Evolutionary conservation across 2,888 invertebrate genomes (phyloP).

Genomic region (Tuta absoluta): DNA sequence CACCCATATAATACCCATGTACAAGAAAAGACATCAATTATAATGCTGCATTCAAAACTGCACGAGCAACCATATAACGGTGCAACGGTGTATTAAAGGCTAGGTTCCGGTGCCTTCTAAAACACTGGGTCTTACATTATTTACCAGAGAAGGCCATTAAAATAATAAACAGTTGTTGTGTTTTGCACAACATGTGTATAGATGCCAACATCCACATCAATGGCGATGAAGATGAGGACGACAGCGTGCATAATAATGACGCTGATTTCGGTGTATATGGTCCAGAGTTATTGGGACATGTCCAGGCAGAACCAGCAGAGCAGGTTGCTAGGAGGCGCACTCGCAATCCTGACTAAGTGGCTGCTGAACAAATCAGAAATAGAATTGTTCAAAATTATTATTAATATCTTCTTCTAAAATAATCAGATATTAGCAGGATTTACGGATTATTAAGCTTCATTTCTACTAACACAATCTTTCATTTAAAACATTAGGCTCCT

Average conservation of each 20-base stretch:
- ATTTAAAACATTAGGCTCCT: no score
- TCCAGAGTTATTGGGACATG: background rate
- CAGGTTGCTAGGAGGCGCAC: no score
- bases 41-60: conserved; percentile 19
- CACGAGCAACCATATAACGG: conserved; percentile 24
- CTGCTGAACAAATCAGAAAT: no score
- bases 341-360: no score
- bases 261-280: background rate
- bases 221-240: background rate
- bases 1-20: background rate
- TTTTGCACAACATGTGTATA: conserved; percentile 19
- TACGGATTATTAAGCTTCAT: no score
- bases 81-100: conserved; percentile 25
- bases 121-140: conserved; percentile 18
- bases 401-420: no score
- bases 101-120: conserved; percentile 16
- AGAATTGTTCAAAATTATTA: no score
- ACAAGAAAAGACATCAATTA: background rate
- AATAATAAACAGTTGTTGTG: conserved; percentile 16
- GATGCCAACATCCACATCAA: background rate
- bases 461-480: no score
- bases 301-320: no score
- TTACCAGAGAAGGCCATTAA: conserved; percentile 9
- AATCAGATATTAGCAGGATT: no score
- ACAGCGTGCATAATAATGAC: background rate